These are phyloP conservation scores for Callipepla californica DNA, from an alignment of 2,113 vertebrate genomes.

Conservation along the genomic window DNA sequence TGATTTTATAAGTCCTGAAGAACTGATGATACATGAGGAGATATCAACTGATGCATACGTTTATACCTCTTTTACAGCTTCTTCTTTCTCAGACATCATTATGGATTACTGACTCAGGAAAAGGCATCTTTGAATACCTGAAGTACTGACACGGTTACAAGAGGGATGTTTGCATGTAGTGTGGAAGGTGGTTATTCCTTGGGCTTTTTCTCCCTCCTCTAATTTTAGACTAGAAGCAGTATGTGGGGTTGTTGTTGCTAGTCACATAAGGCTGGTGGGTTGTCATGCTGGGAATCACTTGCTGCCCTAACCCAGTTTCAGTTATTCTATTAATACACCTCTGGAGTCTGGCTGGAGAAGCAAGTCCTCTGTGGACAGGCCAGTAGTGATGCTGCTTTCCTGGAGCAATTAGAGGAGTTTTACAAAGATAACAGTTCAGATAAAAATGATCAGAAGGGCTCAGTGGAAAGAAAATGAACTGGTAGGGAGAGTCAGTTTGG, in stretches of 20 bases:
- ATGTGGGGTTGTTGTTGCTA: constrained; percentile 28
- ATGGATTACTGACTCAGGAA: constrained; percentile 15
- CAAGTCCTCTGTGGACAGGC: constrained; percentile 58
- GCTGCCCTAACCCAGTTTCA: constrained; percentile 57
- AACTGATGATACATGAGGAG: not conserved
- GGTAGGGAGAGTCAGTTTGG: not conserved
- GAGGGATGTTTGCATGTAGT: not conserved
- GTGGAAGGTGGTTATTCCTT: constrained; percentile 13
- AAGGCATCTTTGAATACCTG: constrained; percentile 5
- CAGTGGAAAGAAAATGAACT: not conserved
- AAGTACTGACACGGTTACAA: not conserved
- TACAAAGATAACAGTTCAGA: constrained; percentile 1
- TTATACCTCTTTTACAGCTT: constrained; percentile 31
- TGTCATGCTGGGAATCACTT: constrained; percentile 30
- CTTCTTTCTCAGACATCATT: not conserved
- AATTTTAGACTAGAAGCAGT: constrained; percentile 33
- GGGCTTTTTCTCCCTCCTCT: constrained; percentile 15
- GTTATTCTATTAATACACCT: constrained; percentile 51
- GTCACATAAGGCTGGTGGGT: not conserved
- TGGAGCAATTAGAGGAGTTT: constrained; percentile 45
- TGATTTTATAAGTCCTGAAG: not conserved
- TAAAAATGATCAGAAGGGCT: not conserved
- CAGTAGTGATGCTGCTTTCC: not conserved
- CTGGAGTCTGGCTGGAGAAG: constrained; percentile 34
- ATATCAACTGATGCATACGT: constrained; percentile 5